Conservation (phyloP, 2,888 invertebrate genomes). For the Listrodromus nycthemerus region DNA sequence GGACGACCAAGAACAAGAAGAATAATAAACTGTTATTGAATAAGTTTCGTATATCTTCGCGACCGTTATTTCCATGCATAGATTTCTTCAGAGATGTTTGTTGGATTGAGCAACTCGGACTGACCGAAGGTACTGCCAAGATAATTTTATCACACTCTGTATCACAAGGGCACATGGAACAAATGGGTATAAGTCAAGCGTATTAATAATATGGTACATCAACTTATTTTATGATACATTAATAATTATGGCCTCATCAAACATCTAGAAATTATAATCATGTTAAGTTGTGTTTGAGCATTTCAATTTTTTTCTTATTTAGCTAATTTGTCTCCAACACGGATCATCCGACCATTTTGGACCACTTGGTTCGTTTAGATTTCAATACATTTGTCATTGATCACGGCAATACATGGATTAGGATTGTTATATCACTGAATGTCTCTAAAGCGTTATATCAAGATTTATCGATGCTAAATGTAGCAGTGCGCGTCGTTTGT, state of each 20-base stretch:
- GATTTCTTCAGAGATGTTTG: slow-evolving; percentile 72
- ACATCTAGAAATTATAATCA: slow-evolving; percentile 52
- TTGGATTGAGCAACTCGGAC: slow-evolving; percentile 73
- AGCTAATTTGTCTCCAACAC: not conserved
- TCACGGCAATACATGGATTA: slow-evolving; percentile 35
- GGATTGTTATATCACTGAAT: slow-evolving; percentile 51
- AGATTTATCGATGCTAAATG: slow-evolving; percentile 36
- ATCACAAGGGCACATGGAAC: slow-evolving; percentile 53
- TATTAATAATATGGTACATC: slow-evolving; percentile 44
- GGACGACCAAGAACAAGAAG: slow-evolving; percentile 82
- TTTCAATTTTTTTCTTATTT: slow-evolving; percentile 20
- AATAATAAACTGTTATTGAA: slow-evolving; percentile 74
- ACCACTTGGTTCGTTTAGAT: slow-evolving; percentile 3
- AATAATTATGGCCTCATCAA: slow-evolving; percentile 34
- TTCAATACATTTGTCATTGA: slow-evolving; percentile 8
- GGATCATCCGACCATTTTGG: not conserved
- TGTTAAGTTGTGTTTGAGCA: slow-evolving; percentile 32
- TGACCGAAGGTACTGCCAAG: slow-evolving; percentile 77
- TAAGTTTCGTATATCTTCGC: slow-evolving; percentile 70
- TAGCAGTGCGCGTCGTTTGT: slow-evolving; percentile 42
- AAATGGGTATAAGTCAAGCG: slow-evolving; percentile 31
- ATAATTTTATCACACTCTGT: slow-evolving; percentile 68
- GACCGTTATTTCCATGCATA: slow-evolving; percentile 75
- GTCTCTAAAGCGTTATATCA: slow-evolving; percentile 32
- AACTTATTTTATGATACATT: slow-evolving; percentile 55